These are phyloP conservation scores for Gopherus evgoodei DNA, from an alignment of 2,113 vertebrate species.

Conservation along the genomic window DNA sequence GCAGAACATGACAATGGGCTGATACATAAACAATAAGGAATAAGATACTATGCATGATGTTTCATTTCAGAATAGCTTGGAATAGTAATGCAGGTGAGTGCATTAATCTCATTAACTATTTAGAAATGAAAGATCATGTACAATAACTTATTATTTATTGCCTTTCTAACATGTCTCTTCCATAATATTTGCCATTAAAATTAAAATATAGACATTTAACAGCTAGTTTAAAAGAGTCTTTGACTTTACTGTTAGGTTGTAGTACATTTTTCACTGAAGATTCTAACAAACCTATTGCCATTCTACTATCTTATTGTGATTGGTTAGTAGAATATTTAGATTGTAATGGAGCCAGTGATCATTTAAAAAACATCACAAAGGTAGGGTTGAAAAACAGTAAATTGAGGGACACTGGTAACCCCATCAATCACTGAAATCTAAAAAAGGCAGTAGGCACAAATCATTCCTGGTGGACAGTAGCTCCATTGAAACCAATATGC, in stretches of 20 bases:
- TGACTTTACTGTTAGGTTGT: constrained; percentile 35
- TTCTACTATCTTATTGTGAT: accelerated
- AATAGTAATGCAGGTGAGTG: constrained; percentile 66
- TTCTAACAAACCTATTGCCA: constrained; percentile 25
- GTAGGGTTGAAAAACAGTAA: neutral
- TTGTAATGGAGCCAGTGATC: accelerated
- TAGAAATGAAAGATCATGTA: constrained; percentile 73
- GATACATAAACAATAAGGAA: constrained; percentile 21
- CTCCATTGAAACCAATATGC: neutral
- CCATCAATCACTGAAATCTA: neutral
- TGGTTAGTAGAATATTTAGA: neutral
- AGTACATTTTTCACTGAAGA: constrained; percentile 58
- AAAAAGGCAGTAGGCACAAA: neutral
- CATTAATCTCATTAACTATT: constrained; percentile 79
- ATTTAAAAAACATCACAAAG: neutral
- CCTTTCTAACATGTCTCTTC: constrained; percentile 62
- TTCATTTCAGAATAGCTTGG: constrained; percentile 58
- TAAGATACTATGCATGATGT: constrained; percentile 44
- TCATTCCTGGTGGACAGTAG: neutral
- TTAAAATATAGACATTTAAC: constrained; percentile 70
- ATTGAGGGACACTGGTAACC: neutral
- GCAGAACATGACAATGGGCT: neutral
- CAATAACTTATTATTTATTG: constrained; percentile 77
- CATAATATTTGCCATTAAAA: constrained; percentile 70
- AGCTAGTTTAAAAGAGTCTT: constrained; percentile 65